Base-by-base conservation (phyloP, 2,888 invertebrate genomes). In the Scaptomyza cyrtandrae region DNA sequence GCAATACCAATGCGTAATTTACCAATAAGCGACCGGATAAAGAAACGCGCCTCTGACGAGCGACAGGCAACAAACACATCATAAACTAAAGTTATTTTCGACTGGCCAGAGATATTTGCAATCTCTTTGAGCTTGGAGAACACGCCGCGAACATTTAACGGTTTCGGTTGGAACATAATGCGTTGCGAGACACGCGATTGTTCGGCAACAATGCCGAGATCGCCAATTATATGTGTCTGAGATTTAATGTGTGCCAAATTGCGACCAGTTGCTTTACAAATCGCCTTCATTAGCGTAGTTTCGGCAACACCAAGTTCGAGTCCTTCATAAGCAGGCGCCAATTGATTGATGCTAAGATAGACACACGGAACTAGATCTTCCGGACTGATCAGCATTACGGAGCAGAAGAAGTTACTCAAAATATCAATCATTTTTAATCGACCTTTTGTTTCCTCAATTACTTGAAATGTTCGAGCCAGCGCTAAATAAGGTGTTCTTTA, bases 261-360 rank as follows among this genome's bases (percentile, higher is more conserved):
- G 67, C 98, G 94, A 0, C 98, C 98, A 5, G 98, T 98, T 66
- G 97, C 95, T 90, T 96, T 96, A 0, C 97, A 97, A 50, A 99
- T 96, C 0, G 98, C 98, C 93, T 98, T 98, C 95, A 98, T 97
- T 53, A 99, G 93, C 75, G 96, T 96, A 0, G 96, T 96, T 89
- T 99, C 99, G 0, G 99, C 99, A 54, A 98, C 95, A n/a, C 99
- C 99, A 87, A 97, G 92, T 91, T 98, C 98, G 29, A 97, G 90
- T 93, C 98, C 99, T 92, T 98, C 97, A 91, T 98, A 99, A 0
- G 98, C 97, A 0, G 99, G 99, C 0, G 98, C 99, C 46, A 99
- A 93, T 92, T 97, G 96, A 92, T 99, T 99, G n/a, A 99, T 93
- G 88, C 98, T 98, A 76, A 99, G 93, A 92, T 99, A 99, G 16